Evolutionary conservation across 2,113 vertebrate species (phyloP), one percentile per base, ranked within the genome.

Genomic region (Harpagus bidentatus): DNA sequence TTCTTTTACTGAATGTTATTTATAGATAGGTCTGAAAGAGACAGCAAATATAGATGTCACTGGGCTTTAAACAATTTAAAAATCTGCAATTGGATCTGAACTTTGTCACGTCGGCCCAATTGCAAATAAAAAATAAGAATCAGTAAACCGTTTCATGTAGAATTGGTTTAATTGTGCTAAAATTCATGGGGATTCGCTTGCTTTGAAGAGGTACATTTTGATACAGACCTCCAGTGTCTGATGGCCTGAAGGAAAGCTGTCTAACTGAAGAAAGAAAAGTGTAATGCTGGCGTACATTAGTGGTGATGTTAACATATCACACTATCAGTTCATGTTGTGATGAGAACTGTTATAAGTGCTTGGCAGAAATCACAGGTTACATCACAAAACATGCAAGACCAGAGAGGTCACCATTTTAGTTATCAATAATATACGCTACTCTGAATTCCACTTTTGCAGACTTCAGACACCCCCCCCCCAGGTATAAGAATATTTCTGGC

Each of bases 311-410:
- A 94, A 97, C 93, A 94, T 95, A 95, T 96, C 95, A 96, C 95
- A 92, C 93, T 97, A 93, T 95, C 94, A 95, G 94, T 93, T 97
- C 95, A 91, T 93, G 90, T 90, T 95, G 93, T 96, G 93, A 96
- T 94, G 93, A 95, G 91, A 94, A 94, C 84, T 96, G 84, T 94
- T 97, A 89, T 8, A 96, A 93, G 86, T 92, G 95, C 95, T 88
- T 95, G 94, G 85, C 93, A 94, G 89, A 93, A 97, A 96, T 96
- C 93, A 86, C 93, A 92, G 92, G 93, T 97, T 88, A 86, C 94
- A 90, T 96, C 95, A 93, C 42, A 50, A 95, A 93, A 86, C 91
- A 88, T 92, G 89, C 70, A 92, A 32, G 78, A 96, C 96, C 95
- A 82, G 69, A 72, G 80, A 70, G 94, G 95, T 96, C 88, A 93